phyloP scores from a whole-genome alignment of 2,888 invertebrate genomes.

The Drosophila colorata region DNA sequence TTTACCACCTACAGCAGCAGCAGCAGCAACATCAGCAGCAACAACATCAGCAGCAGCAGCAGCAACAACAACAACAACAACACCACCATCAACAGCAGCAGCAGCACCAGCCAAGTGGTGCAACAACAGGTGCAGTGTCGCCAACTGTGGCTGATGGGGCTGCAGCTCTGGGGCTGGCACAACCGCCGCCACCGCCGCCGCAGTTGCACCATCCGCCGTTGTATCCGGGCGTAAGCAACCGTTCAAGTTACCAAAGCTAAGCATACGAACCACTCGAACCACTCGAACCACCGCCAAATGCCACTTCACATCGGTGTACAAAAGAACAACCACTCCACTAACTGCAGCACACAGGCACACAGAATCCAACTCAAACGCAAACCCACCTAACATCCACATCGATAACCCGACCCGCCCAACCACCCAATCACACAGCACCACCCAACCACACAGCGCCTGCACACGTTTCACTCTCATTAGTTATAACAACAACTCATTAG shows the following conservation, averaged over 20 bases:
- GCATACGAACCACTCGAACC: conserved; percentile 31
- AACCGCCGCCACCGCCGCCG: conserved; percentile 48
- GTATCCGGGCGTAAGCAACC: conserved; percentile 84
- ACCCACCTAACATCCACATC: conserved; percentile 6
- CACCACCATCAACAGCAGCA: conserved; percentile 53
- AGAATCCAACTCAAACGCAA: conserved; percentile 1
- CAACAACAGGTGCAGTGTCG: conserved; percentile 51
- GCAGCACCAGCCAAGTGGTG: conserved; percentile 48
- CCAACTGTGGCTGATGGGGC: conserved; percentile 34
- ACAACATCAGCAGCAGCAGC: conserved; percentile 47
- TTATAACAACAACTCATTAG: conserved; percentile 40
- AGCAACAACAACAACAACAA: conserved; percentile 52
- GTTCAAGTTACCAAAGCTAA: conserved; percentile 61
- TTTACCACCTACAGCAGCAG: conserved; percentile 70
- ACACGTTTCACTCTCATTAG: conserved; percentile 26
- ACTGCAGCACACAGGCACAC: conserved; percentile 18
- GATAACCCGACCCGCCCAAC: conserved; percentile 13
- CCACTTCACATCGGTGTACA: conserved; percentile 33
- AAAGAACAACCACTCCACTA: conserved; percentile 39
- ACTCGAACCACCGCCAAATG: conserved; percentile 23
- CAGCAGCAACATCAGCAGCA: conserved; percentile 56
- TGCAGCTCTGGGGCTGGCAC: conserved; percentile 34
- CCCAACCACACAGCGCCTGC: neutral
- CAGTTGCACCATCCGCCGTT: conserved; percentile 82
- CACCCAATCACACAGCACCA: neutral